phyloP scores from a whole-genome alignment of 1,140 invertebrate species.

The Drosophila biarmipes region DNA sequence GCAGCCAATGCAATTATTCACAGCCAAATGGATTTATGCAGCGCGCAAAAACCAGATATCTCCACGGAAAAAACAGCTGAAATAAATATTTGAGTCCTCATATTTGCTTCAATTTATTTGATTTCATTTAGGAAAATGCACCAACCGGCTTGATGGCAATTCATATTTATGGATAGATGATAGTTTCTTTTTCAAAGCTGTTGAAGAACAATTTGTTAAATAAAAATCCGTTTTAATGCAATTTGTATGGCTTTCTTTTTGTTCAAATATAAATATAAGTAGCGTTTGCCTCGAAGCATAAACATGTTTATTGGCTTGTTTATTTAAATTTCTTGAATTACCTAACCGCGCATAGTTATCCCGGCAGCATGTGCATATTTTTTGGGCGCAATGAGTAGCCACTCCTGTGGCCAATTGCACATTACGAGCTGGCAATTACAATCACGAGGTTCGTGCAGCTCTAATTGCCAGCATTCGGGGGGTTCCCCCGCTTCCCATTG shows the following conservation, averaged over 20 bases:
- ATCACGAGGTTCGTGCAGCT: slow-evolving; percentile 9
- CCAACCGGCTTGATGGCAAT: no score
- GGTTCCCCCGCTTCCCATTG: not conserved
- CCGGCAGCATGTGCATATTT: not conserved
- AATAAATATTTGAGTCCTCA: not conserved
- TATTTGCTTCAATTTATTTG: not conserved
- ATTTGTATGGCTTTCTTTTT: no score
- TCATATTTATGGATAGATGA: no score
- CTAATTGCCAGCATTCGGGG: slow-evolving; percentile 8
- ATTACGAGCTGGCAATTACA: slow-evolving; percentile 4
- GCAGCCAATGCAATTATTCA: not conserved
- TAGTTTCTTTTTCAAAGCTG: no score
- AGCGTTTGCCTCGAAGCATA: no score
- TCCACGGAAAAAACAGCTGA: not conserved
- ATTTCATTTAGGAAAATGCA: no score
- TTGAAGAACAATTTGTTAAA: not conserved
- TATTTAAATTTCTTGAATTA: no score
- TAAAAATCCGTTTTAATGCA: not conserved
- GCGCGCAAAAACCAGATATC: not conserved
- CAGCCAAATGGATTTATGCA: not conserved
- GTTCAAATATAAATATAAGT: not conserved
- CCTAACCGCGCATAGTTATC: not conserved
- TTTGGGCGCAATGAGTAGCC: not conserved
- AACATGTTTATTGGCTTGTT: no score
- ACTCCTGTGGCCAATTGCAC: slow-evolving; percentile 1